A percentile compares a stretch with the other conserved stretches of the same genome.
These are phyloP conservation scores for Drepana falcataria DNA, from an alignment of 2,888 invertebrate species.

Conservation along the genomic window DNA sequence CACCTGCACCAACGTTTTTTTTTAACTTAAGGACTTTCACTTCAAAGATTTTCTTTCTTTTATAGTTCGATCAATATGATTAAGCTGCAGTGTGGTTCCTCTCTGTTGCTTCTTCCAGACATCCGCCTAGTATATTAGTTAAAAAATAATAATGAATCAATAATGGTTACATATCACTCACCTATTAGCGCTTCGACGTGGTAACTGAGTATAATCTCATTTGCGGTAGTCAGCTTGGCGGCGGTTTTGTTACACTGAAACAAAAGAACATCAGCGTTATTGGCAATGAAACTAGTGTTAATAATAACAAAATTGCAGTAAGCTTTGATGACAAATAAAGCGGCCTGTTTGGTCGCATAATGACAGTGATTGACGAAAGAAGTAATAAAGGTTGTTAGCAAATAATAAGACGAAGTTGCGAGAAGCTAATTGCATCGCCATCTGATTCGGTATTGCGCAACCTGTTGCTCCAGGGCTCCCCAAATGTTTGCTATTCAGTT, in stretches of 20 bases:
- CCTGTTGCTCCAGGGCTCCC: slow-evolving; percentile 41
- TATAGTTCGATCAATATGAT: too few relatives aligned
- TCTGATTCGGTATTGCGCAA: slow-evolving; percentile 49
- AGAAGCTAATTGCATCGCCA: slow-evolving; percentile 57
- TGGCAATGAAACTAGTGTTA: slow-evolving; percentile 5
- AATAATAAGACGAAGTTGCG: slow-evolving; percentile 60
- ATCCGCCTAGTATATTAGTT: too few relatives aligned
- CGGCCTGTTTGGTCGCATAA: slow-evolving; percentile 43
- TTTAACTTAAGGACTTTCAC: too few relatives aligned
- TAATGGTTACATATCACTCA: slow-evolving; percentile 29
- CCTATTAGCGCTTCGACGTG: slow-evolving; percentile 77
- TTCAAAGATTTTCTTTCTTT: too few relatives aligned
- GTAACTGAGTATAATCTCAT: slow-evolving; percentile 70
- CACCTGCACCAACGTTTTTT: too few relatives aligned
- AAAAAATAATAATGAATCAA: not conserved
- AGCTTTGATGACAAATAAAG: slow-evolving; percentile 47
- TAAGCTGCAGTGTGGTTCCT: too few relatives aligned
- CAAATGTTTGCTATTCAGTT: slow-evolving; percentile 48
- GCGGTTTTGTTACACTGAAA: slow-evolving; percentile 62
- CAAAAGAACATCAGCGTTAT: slow-evolving; percentile 19
- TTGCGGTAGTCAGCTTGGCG: slow-evolving; percentile 78
- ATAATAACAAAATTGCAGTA: slow-evolving; percentile 15
- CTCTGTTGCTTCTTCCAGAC: too few relatives aligned
- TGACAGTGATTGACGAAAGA: slow-evolving; percentile 54
- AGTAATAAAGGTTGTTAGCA: slow-evolving; percentile 62